These are phyloP conservation scores for Telmatherina bonti DNA, from an alignment of 2,797 vertebrate species.

Conservation along the genomic window DNA sequence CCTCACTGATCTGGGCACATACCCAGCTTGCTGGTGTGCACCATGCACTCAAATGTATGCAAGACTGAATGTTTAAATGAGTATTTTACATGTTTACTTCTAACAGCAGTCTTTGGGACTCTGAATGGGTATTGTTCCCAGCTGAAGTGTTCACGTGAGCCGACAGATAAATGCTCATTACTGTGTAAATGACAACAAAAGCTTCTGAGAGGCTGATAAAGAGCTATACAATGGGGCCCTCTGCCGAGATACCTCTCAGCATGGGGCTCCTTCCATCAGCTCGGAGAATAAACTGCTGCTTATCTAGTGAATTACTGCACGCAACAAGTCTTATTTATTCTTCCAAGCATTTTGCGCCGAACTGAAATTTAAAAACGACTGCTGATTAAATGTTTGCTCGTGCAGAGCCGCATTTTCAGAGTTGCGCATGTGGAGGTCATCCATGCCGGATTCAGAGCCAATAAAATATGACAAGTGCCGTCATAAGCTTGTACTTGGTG, in stretches of 20 bases:
- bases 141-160: conserved; percentile 69
- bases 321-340: conserved; percentile 53
- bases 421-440: conserved; percentile 39
- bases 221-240: conserved; percentile 67
- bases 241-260: conserved; percentile 70
- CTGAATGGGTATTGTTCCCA: conserved; percentile 50
- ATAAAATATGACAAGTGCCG: conserved; percentile 66
- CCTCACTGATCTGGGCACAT: background rate
- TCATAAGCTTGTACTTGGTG: conserved; percentile 53
- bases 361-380: conserved; percentile 40
- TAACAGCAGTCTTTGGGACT: conserved; percentile 30
- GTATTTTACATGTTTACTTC: conserved; percentile 37
- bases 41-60: conserved; percentile 3
- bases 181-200: conserved; percentile 81
- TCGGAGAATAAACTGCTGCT: conserved; percentile 60
- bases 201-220: conserved; percentile 78
- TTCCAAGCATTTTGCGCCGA: conserved; percentile 31
- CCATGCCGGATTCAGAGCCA: conserved; percentile 44
- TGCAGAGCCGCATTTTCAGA: conserved; percentile 20
- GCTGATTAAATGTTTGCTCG: conserved; percentile 18
- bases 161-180: conserved; percentile 79
- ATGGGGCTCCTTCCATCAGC: conserved; percentile 71
- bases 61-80: conserved; percentile 19
- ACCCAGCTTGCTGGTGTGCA: no score
- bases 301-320: conserved; percentile 67